phyloP scores from a whole-genome alignment of 2,113 vertebrate species.

The Ammospiza nelsoni region DNA sequence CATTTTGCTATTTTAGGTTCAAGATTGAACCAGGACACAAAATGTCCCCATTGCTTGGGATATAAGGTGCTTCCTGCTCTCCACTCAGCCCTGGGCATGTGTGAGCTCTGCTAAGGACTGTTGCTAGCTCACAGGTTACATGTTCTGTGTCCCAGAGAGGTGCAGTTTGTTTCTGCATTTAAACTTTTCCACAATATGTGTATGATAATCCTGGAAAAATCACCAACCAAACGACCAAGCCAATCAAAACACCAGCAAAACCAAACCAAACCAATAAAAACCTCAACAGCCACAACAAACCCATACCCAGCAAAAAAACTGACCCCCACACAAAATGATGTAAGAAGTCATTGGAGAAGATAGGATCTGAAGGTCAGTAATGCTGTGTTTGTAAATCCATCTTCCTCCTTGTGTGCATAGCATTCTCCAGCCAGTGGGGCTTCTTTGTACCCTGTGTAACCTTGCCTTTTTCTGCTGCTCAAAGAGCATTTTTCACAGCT shows the following conservation, averaged over 20 bases:
- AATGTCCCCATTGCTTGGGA: neutral
- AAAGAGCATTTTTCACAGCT: constrained; percentile 17
- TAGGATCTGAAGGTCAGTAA: neutral
- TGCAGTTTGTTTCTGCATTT: neutral
- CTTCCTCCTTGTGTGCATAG: neutral
- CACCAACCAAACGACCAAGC: neutral
- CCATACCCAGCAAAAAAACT: neutral
- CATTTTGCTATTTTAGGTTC: neutral
- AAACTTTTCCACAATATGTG: neutral
- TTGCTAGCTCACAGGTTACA: neutral
- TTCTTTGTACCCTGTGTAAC: neutral
- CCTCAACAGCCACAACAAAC: neutral
- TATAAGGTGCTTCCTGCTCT: neutral
- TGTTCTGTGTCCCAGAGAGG: neutral
- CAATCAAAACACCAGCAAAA: neutral
- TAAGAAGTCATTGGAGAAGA: neutral
- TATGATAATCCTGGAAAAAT: neutral
- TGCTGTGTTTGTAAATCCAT: neutral
- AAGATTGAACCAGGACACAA: neutral
- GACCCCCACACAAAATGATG: neutral
- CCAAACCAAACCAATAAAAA: neutral
- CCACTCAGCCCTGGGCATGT: neutral
- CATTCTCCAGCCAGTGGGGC: neutral
- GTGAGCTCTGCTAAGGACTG: neutral
- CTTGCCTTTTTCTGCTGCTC: neutral